Conservation (phyloP, 2,797 vertebrate genomes). For the Mionectes olivaceus region DNA sequence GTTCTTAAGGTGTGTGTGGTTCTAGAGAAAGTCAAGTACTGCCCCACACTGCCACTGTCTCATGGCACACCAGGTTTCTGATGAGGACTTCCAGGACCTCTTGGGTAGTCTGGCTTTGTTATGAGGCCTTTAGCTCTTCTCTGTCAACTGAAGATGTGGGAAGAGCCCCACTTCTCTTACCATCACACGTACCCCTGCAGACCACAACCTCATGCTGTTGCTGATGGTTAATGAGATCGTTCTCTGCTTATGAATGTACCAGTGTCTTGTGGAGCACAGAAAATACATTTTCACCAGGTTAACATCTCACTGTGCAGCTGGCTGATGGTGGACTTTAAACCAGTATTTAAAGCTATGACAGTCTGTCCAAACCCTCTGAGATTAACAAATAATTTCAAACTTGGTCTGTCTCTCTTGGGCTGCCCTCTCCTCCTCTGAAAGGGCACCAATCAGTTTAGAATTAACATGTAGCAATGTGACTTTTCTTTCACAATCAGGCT, state of each 20-base stretch:
- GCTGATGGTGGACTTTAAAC: neutral
- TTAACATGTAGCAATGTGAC: neutral
- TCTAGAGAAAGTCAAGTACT: neutral
- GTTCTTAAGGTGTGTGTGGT: neutral
- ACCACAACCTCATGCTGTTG: neutral
- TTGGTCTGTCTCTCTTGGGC: neutral
- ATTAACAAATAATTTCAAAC: neutral
- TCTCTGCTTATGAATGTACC: neutral
- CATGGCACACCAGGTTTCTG: neutral
- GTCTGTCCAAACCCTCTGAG: neutral
- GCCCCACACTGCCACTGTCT: neutral
- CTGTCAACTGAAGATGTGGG: neutral
- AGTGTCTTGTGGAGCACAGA: neutral
- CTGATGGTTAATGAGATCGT: neutral
- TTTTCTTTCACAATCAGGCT: constrained; percentile 14
- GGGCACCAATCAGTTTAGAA: neutral
- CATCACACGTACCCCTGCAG: neutral
- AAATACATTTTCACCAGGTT: neutral
- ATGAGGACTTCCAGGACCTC: neutral
- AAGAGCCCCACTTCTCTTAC: neutral
- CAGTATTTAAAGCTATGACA: neutral
- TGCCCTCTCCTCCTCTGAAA: neutral
- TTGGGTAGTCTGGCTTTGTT: neutral
- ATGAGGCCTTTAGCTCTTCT: neutral
- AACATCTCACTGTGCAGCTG: neutral